A percentile compares a stretch with the other conserved stretches of the same genome.
Conservation (phyloP, 2,113 vertebrate species). For the human region GRCh38 chr7:2719001-2719500, state of each 20-base stretch:
- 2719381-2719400: not conserved
- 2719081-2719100: not conserved
- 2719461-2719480: not conserved
- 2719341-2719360: not conserved
- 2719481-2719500: not conserved
- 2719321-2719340: not conserved
- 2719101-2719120: not conserved
- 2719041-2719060: accelerated
- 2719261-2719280: not conserved
- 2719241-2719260: not conserved
- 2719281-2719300: accelerated
- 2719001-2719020: not conserved
- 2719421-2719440: no score
- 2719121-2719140: not conserved
- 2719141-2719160: not conserved
- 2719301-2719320: not conserved
- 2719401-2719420: not conserved
- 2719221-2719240: not conserved
- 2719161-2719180: accelerated
- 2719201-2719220: accelerated
- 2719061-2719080: not conserved
- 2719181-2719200: no score
- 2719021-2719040: no score
- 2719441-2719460: not conserved
- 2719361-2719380: accelerated